Base-by-base conservation (phyloP, 2,888 invertebrate species). In the Muscina levida region DNA sequence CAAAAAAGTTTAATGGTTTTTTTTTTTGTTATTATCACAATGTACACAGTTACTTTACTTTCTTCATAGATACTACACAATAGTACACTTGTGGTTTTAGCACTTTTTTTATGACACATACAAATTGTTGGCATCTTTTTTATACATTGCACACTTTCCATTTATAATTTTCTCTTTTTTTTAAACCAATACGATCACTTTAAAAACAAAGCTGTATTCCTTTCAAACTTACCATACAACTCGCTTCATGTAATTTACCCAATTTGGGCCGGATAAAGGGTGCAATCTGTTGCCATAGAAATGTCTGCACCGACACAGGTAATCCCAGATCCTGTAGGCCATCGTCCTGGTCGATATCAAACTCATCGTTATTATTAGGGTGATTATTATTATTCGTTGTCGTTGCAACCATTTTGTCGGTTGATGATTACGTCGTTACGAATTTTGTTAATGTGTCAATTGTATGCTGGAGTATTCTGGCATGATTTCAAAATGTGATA, bases 221-320 rank as follows among this genome's bases (percentile, higher is more conserved):
- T n/a, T n/a, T n/a, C n/a, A n/a, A n/a, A 90, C 95, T 94, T 92
- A 98, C 98, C 96, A 96, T 96, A 91, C 98, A 98, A 79, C 97
- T 96, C 24, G 98, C 97, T 91, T 99, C 99, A 90, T 98, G 98
- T 42, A 98, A 93, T 91, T 98, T 98, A 84, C 98, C 98, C 83
- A 98, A 93, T 90, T 97, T 96, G 11, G 98, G 97, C 84, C 98
- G 93, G 77, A 98, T 97, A 90, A 99, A 99, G 11, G 99, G 98
- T 83, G 98, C 97, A 83, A 97, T 96, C 92, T 98, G 98, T 85
- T 97, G 93, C 99, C 99, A 99, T 81, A 99, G 93, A 91, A 98
- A 99, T 86, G 97, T 96, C 91, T 99, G 99, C 79, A 99, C 97
- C 1, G 98, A 97, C 82, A 98, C 95, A 0, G 99, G 99, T 82